A percentile compares a stretch with the other conserved stretches of the same genome.
phyloP scores from a whole-genome alignment of 35 echinoderm and acorn worm species.

The Acanthaster planci region DNA sequence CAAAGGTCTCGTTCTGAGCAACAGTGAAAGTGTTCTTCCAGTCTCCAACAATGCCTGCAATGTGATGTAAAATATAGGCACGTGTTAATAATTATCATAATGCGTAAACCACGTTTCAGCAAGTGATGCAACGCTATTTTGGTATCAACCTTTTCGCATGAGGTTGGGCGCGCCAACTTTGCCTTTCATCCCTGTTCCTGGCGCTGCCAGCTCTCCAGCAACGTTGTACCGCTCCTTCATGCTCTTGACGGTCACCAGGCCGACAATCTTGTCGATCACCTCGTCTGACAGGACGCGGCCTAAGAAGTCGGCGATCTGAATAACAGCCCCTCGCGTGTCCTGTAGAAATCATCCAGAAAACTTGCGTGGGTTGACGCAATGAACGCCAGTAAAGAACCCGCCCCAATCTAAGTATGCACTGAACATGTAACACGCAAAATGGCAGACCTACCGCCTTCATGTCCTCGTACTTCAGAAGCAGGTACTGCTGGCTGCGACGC shows the following conservation, averaged over 20 bases:
- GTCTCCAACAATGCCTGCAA: no score
- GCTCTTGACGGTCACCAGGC: background rate
- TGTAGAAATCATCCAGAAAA: background rate
- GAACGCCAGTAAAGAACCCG: background rate
- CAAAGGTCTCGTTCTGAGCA: no score
- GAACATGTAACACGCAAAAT: no score
- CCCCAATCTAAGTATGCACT: no score
- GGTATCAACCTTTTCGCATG: background rate
- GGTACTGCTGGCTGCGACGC: background rate
- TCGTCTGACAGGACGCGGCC: conserved; percentile 19
- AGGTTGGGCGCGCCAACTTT: background rate
- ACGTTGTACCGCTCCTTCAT: conserved; percentile 20
- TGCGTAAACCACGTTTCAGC: no score
- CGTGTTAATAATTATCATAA: no score
- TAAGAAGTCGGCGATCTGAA: conserved; percentile 17
- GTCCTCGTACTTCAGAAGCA: conserved; percentile 10
- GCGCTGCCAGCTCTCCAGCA: background rate
- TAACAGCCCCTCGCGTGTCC: conserved; percentile 25
- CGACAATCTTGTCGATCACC: background rate
- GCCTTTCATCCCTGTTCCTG: background rate
- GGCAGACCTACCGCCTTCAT: background rate
- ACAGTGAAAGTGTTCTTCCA: no score
- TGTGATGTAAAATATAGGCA: no score
- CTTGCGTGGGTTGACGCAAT: background rate
- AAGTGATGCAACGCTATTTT: no score